Evolutionary conservation across 2,113 vertebrate species (phyloP).

Genomic region (Menidia beryllina): DNA sequence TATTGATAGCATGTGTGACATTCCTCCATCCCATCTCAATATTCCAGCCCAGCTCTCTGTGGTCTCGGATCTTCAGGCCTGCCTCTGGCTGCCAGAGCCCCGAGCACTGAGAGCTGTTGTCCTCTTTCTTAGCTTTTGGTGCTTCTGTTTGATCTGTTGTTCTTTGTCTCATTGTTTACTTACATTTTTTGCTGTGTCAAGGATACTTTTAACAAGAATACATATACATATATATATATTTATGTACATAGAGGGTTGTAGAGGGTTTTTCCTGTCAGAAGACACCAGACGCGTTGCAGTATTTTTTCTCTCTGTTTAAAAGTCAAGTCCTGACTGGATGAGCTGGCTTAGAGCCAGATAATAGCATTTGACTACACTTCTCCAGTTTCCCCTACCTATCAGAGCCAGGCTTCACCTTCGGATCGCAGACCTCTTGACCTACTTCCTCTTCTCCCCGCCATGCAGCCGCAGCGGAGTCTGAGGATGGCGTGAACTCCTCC

Average conservation of each 20-base stretch:
- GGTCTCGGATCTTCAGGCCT: conserved; percentile 51
- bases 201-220: too few relatives aligned
- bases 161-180: background rate
- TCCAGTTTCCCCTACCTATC: conserved; percentile 4
- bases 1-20: conserved; percentile 79
- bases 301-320: background rate
- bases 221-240: too few relatives aligned
- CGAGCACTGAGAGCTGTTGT: conserved; percentile 9
- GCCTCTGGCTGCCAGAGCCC: conserved; percentile 34
- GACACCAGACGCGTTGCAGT: too few relatives aligned
- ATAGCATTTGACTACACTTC: background rate
- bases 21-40: conserved; percentile 75
- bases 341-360: background rate
- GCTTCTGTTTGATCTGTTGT: conserved; percentile 12
- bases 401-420: conserved; percentile 21
- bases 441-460: conserved; percentile 52
- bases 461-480: conserved; percentile 30
- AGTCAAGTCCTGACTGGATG: background rate
- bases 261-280: background rate
- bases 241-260: background rate
- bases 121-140: conserved; percentile 29
- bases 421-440: conserved; percentile 69
- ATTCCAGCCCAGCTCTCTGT: conserved; percentile 40
- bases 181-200: background rate
- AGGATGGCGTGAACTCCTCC: conserved; percentile 24